These are phyloP conservation scores for Pardalotus punctatus DNA, from an alignment of 2,113 vertebrate genomes.

Conservation along the genomic window DNA sequence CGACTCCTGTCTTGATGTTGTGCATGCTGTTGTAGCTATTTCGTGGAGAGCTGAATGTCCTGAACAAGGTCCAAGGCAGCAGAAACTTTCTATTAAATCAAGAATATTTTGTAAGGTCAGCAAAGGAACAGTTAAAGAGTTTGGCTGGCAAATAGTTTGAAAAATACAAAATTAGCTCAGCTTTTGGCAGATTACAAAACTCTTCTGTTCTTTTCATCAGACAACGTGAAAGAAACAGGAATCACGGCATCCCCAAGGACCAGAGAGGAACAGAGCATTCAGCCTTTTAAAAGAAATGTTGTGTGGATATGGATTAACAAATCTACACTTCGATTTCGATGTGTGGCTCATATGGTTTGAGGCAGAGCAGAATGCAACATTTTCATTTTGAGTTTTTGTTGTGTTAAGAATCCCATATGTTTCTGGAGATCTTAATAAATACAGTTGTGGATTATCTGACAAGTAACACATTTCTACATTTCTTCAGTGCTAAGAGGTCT, in stretches of 20 bases:
- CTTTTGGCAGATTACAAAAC: not conserved
- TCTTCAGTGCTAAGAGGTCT: not conserved
- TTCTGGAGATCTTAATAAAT: not conserved
- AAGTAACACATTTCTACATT: not conserved
- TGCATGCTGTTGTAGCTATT: not conserved
- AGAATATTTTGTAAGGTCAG: not conserved
- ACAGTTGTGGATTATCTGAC: not conserved
- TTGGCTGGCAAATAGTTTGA: not conserved
- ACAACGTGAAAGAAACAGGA: not conserved
- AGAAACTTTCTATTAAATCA: not conserved
- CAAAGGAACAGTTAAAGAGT: not conserved
- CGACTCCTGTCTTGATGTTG: not conserved
- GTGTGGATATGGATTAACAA: not conserved
- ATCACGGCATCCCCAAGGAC: not conserved
- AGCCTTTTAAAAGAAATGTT: not conserved
- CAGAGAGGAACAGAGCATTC: not conserved
- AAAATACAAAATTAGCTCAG: conserved; percentile 1
- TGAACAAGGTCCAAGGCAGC: not conserved
- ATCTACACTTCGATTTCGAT: not conserved
- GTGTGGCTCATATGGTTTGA: not conserved
- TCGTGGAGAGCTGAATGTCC: not conserved
- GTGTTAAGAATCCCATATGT: not conserved
- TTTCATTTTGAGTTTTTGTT: not conserved
- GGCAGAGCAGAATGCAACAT: not conserved
- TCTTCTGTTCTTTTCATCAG: conserved; percentile 15